Conservation (phyloP, 2,888 invertebrate species). For the Lycaena phlaeas region DNA sequence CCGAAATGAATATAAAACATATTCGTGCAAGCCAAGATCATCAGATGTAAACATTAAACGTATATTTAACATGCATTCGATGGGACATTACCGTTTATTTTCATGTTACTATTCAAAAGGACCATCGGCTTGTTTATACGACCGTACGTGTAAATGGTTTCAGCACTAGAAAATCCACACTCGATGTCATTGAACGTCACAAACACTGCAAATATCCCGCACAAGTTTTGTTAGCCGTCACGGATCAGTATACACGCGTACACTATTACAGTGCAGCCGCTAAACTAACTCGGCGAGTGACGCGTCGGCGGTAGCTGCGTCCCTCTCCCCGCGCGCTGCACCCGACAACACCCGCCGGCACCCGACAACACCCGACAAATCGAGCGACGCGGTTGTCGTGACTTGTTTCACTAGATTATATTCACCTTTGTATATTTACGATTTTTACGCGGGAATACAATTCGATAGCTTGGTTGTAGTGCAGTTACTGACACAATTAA, state of each 20-base stretch:
- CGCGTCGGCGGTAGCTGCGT: constrained; percentile 42
- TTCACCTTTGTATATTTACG: not conserved
- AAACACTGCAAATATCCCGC: constrained; percentile 58
- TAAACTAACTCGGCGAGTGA: constrained; percentile 34
- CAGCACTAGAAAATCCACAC: too few species aligned
- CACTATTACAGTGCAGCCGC: constrained; percentile 31
- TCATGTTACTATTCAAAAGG: constrained; percentile 70
- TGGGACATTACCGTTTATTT: constrained; percentile 69
- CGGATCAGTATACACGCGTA: constrained; percentile 28
- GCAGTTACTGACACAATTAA: not conserved
- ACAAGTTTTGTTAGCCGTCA: constrained; percentile 51
- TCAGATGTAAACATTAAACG: constrained; percentile 52
- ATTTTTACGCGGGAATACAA: constrained; percentile 1
- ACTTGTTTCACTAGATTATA: constrained; percentile 21
- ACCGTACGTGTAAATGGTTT: constrained; percentile 34
- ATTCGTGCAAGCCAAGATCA: constrained; percentile 66
- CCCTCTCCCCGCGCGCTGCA: constrained; percentile 20
- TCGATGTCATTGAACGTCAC: constrained; percentile 46
- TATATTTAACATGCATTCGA: constrained; percentile 46
- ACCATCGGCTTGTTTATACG: constrained; percentile 54
- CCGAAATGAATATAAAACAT: constrained; percentile 7
- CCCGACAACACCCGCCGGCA: constrained; percentile 26
- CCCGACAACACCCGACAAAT: constrained; percentile 30
- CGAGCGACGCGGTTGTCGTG: constrained; percentile 44
- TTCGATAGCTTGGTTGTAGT: too few species aligned